Evolutionary conservation across 2,797 vertebrate genomes (phyloP), one percentile per base, ranked within the genome.

Genomic region (Gephyroberyx darwinii): DNA sequence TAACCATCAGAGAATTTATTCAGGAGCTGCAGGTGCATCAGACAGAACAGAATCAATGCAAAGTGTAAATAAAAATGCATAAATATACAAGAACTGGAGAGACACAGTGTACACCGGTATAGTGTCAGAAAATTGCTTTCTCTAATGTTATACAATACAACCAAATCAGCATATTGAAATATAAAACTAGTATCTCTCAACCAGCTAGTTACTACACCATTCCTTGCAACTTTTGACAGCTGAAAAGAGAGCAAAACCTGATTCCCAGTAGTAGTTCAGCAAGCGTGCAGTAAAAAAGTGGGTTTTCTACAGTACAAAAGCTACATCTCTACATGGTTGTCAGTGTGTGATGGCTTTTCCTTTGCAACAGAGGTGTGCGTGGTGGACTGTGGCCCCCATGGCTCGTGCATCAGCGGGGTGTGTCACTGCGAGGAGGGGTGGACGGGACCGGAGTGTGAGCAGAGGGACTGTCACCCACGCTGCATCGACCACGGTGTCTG

Each of bases 341-440:
- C 30, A 20, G 41, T 41, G 35, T 51, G 19, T 60, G 13, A 31
- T 59, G 37, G 26, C 9, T 4, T 58, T 20, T 55, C 17, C 56
- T 58, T 61, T 67, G 60, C 14, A 9, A 74, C 70, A 99, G 98
- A 99, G 76, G 91, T 98, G 69, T 99, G 98, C 22, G 88, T 94
- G 0, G 94, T 90, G 86, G 97, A 98, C 92, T 99, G 98, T 0
- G 96, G 96, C 78, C 80, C 95, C 0, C 98, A 95, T 0, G 98
- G 98, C 0, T 93, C 96, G n/a, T 99, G 98, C 93, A 92, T 97
- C 88, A 93, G 96, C 0, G 96, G 96, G 1, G 84, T 91, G 1
- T 99, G 98, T 81, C 96, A 95, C 88, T 99, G 98, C 19, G 96
- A 98, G 85, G 97, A 98, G 62, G 96, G 97, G 90, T 99, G 97